Percentiles rank a stretch among this genome's conserved stretches.
phyloP scores from a whole-genome alignment of 1,140 invertebrate genomes.

The Drosophila trapezifrons region DNA sequence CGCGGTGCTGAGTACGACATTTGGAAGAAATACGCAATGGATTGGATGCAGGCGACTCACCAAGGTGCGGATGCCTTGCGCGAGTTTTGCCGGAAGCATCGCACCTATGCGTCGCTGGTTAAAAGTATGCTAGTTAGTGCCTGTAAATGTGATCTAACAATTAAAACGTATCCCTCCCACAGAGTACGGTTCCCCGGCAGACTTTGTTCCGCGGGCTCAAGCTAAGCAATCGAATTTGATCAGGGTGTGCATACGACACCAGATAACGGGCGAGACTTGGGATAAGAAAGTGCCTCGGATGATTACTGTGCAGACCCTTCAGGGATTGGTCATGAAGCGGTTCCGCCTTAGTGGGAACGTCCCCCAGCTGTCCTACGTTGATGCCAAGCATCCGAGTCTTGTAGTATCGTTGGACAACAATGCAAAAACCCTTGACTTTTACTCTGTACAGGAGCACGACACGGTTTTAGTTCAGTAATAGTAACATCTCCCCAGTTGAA shows the following conservation, averaged over 20 bases:
- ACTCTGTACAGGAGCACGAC: slow-evolving; percentile 93
- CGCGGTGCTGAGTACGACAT: slow-evolving; percentile 95
- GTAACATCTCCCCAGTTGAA: background rate
- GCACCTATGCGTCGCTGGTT: slow-evolving; percentile 88
- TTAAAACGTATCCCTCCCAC: slow-evolving; percentile 33
- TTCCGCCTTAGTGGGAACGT: slow-evolving; percentile 62
- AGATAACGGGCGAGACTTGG: slow-evolving; percentile 85
- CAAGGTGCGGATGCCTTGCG: slow-evolving; percentile 82
- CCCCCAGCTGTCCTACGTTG: slow-evolving; percentile 85
- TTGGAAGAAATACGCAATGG: slow-evolving; percentile 90
- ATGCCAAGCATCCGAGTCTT: slow-evolving; percentile 87
- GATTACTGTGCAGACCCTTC: slow-evolving; percentile 93
- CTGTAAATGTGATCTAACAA: slow-evolving; percentile 2
- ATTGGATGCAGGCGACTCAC: slow-evolving; percentile 88
- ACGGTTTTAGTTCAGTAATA: slow-evolving; percentile 87
- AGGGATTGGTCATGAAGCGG: slow-evolving; percentile 77
- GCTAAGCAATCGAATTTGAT: slow-evolving; percentile 87
- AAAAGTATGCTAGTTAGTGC: slow-evolving; percentile 83
- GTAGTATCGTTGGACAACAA: slow-evolving; percentile 92
- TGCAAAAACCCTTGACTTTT: slow-evolving; percentile 91
- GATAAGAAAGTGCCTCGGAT: slow-evolving; percentile 90
- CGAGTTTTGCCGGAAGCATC: slow-evolving; percentile 89
- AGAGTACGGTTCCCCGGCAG: slow-evolving; percentile 93
- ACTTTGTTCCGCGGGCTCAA: slow-evolving; percentile 87
- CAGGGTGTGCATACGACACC: slow-evolving; percentile 87